Conservation (phyloP, 2,888 invertebrate genomes). For the Invenusta paracnida region DNA sequence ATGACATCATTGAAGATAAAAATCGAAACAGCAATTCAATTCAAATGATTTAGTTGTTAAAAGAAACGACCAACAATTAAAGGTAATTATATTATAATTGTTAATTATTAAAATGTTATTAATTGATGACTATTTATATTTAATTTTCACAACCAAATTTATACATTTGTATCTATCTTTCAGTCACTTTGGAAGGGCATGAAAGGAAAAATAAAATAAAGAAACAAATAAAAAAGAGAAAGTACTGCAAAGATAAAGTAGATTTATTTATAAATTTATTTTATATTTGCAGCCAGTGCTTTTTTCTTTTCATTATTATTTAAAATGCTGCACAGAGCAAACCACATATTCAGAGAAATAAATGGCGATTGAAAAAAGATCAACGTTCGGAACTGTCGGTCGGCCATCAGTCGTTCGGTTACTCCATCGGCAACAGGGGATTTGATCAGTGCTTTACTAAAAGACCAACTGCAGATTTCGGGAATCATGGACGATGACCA, state of each 20-base stretch:
- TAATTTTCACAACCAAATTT: background rate
- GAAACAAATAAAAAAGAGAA: too few species aligned
- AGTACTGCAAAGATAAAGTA: too few species aligned
- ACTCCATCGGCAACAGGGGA: slow-evolving; percentile 23
- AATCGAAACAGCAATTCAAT: slow-evolving; percentile 26
- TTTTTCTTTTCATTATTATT: too few species aligned
- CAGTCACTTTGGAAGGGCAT: slow-evolving; percentile 17
- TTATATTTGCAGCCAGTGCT: too few species aligned
- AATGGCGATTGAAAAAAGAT: slow-evolving; percentile 26
- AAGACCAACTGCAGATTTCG: slow-evolving; percentile 8
- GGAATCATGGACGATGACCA: slow-evolving; percentile 15
- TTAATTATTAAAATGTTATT: background rate
- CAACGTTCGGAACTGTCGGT: slow-evolving; percentile 2
- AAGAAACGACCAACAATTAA: slow-evolving; percentile 17
- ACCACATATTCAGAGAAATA: too few species aligned
- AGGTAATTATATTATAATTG: slow-evolving; percentile 15
- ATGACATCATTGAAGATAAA: slow-evolving; percentile 16
- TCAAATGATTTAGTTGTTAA: slow-evolving; percentile 15
- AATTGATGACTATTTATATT: background rate
- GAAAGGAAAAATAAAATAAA: slow-evolving; percentile 15
- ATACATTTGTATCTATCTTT: slow-evolving; percentile 19
- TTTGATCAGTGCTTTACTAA: slow-evolving; percentile 5
- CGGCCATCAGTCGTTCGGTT: slow-evolving; percentile 9
- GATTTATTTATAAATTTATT: too few species aligned
- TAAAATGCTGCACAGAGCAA: too few species aligned